These are phyloP conservation scores for Blera fallax DNA, from an alignment of 2,888 invertebrate genomes.

Conservation along the genomic window DNA sequence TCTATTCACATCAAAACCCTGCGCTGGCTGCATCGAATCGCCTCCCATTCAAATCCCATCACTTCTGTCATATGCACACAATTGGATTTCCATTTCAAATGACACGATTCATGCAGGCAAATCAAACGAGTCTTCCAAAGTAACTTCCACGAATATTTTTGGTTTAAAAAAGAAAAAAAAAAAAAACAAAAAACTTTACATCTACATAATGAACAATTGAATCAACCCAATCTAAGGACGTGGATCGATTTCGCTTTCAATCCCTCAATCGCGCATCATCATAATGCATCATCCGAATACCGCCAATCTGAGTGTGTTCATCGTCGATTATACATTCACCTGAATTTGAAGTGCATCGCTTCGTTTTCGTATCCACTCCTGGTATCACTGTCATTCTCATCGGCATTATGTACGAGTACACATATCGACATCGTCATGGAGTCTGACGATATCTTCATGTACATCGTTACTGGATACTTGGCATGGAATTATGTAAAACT, in stretches of 20 bases:
- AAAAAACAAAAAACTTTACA: conserved; percentile 3
- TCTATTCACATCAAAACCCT: conserved; percentile 30
- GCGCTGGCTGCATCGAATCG: conserved; percentile 35
- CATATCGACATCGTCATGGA: conserved; percentile 43
- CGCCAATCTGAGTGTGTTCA: conserved; percentile 53
- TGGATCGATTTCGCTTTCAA: conserved; percentile 62
- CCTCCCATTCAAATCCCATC: conserved; percentile 49
- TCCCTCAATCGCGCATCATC: conserved; percentile 45
- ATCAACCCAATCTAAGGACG: conserved; percentile 56
- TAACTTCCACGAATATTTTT: conserved; percentile 46
- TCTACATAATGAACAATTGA: conserved; percentile 64
- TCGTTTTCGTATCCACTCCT: background rate
- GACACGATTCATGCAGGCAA: conserved; percentile 41
- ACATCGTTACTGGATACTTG: conserved; percentile 51
- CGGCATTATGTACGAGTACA: conserved; percentile 9
- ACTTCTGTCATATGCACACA: conserved; percentile 61
- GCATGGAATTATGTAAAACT: conserved; percentile 66
- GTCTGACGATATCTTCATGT: conserved; percentile 56
- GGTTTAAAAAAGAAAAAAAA: conserved; percentile 13
- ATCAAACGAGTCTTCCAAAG: conserved; percentile 20
- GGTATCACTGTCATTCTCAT: background rate
- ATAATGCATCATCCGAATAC: conserved; percentile 58
- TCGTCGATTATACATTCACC: conserved; percentile 56
- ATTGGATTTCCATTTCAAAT: conserved; percentile 68
- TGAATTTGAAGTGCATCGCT: conserved; percentile 51